Conservation (phyloP, 2,797 vertebrate genomes). For the Bovichtus diacanthus region DNA sequence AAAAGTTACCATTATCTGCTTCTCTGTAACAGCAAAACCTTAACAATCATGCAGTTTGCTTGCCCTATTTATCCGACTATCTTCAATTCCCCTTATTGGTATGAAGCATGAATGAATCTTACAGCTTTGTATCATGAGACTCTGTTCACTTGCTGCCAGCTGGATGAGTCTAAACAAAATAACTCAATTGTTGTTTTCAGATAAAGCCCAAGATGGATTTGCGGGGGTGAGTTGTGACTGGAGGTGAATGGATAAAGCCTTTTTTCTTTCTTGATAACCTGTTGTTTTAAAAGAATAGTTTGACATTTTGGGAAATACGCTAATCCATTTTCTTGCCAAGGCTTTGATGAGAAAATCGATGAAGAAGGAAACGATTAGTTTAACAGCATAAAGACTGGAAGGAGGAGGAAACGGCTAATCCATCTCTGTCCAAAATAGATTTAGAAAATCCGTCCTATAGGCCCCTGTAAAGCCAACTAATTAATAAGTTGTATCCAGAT, state of each 20-base stretch:
- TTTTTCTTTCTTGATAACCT: background rate
- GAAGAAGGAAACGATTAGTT: slow-evolving; percentile 1
- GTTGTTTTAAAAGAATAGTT: slow-evolving; percentile 14
- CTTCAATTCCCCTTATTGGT: background rate
- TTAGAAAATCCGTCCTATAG: background rate
- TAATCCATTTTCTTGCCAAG: slow-evolving; percentile 1
- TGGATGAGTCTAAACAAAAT: slow-evolving; percentile 40
- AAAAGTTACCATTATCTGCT: background rate
- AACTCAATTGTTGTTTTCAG: slow-evolving; percentile 27
- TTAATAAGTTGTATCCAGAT: background rate
- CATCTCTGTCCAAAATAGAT: background rate
- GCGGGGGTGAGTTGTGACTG: slow-evolving; percentile 30
- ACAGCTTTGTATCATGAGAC: slow-evolving; percentile 27
- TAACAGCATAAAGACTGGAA: background rate
- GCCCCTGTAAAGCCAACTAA: background rate
- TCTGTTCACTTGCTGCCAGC: slow-evolving; percentile 34
- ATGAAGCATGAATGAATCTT: slow-evolving; percentile 23
- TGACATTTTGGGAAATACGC: slow-evolving; percentile 23
- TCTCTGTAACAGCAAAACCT: slow-evolving; percentile 15
- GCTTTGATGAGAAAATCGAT: slow-evolving; percentile 12
- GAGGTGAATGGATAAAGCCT: slow-evolving; percentile 23
- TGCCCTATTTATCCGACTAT: slow-evolving; percentile 9
- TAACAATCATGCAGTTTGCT: background rate
- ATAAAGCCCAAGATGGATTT: slow-evolving; percentile 38
- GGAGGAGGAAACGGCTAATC: background rate